A percentile compares a stretch with the other conserved stretches of the same genome.
Conservation (phyloP, 2,888 invertebrate genomes). For the Azorinus chamasolen region DNA sequence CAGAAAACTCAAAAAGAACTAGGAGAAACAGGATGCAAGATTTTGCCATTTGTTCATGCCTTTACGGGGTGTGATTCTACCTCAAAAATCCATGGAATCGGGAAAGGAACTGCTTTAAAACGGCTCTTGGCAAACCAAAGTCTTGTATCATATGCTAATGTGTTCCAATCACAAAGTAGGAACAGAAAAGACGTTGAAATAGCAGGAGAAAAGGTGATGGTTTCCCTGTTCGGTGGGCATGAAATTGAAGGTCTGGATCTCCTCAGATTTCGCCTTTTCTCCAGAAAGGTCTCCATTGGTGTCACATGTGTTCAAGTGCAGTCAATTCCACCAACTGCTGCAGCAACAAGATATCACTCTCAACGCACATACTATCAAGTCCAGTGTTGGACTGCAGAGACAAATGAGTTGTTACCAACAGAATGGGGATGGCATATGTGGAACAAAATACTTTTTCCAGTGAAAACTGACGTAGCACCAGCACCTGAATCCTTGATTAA, state of each 20-base stretch:
- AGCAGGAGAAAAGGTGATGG: constrained; percentile 17
- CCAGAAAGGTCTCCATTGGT: constrained; percentile 39
- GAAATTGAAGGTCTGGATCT: constrained; percentile 33
- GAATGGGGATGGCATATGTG: constrained; percentile 65
- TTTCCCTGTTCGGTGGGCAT: constrained; percentile 35
- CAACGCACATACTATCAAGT: constrained; percentile 64
- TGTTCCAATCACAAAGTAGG: neutral
- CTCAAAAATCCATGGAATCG: constrained; percentile 50
- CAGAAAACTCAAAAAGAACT: constrained; percentile 31
- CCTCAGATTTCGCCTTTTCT: constrained; percentile 48
- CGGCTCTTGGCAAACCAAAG: neutral
- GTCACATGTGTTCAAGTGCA: constrained; percentile 49
- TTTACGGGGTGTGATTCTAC: constrained; percentile 59
- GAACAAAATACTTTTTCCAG: constrained; percentile 22
- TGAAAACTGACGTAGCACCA: constrained; percentile 50
- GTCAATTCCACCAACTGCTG: constrained; percentile 66
- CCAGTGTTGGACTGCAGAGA: constrained; percentile 56
- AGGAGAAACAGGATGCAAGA: constrained; percentile 33
- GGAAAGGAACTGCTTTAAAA: constrained; percentile 43
- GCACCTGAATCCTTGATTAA: constrained; percentile 57
- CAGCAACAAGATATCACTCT: constrained; percentile 61
- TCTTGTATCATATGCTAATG: neutral
- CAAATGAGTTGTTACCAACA: constrained; percentile 5
- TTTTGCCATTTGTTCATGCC: constrained; percentile 58
- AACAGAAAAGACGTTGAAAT: neutral